phyloP scores from a whole-genome alignment of 2,888 invertebrate species.

The Anthrax anthrax region DNA sequence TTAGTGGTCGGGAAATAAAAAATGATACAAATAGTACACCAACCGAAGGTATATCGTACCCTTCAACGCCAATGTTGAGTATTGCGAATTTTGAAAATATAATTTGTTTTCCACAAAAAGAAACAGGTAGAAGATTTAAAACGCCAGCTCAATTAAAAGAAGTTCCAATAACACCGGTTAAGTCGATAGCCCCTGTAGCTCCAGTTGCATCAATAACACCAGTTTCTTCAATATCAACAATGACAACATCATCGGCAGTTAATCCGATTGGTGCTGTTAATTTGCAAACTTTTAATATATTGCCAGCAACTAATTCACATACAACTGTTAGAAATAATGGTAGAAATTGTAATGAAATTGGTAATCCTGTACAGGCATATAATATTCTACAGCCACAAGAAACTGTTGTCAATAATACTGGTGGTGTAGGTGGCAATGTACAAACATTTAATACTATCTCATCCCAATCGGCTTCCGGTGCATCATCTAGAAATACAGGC shows the following conservation, averaged over 20 bases:
- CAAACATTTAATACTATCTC: constrained; percentile 12
- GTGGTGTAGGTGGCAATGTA: constrained; percentile 2
- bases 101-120: constrained; percentile 2
- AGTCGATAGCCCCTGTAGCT: background rate
- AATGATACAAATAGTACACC: background rate
- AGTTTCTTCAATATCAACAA: background rate
- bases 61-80: constrained; percentile 13
- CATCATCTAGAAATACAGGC: constrained; percentile 1
- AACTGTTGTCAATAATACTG: constrained; percentile 8
- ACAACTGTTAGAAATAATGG: constrained; percentile 4
- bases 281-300: constrained; percentile 10
- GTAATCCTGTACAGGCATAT: constrained; percentile 9
- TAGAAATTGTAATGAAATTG: constrained; percentile 6
- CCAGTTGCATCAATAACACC: background rate
- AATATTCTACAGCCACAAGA: constrained; percentile 11
- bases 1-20: background rate
- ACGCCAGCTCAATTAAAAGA: constrained; percentile 10
- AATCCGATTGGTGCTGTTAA: constrained; percentile 2
- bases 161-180: background rate
- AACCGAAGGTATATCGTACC: constrained; percentile 9
- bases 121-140: constrained; percentile 7
- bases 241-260: background rate
- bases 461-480: constrained; percentile 4
- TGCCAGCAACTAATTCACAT: constrained; percentile 3
- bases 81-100: constrained; percentile 13